A percentile compares a stretch with the other conserved stretches of the same genome.
Evolutionary conservation across 2,888 invertebrate genomes (phyloP).

Genomic region (Temnothorax ravouxi): DNA sequence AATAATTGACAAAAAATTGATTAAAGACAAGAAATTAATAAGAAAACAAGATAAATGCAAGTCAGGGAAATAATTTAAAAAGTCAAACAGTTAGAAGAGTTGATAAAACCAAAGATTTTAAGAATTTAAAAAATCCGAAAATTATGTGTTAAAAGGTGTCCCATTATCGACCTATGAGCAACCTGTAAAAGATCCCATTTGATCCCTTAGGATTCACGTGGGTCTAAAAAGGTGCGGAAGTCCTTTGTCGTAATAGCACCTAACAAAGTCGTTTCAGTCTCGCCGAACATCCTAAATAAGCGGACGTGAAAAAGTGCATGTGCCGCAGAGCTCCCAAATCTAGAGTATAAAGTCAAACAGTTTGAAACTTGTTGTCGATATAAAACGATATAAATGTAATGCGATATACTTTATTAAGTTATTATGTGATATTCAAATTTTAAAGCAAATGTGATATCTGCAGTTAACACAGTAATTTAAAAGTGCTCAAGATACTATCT

Average conservation of each 20-base stretch:
- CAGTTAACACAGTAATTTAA: not conserved
- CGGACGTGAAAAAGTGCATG: not conserved
- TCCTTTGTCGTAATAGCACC: not conserved
- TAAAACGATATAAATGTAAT: not conserved
- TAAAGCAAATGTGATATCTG: not conserved
- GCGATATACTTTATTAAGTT: not conserved
- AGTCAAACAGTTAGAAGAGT: not conserved
- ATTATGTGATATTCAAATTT: not conserved
- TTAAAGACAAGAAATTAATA: not conserved
- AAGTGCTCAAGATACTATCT: not conserved
- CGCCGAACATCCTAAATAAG: not conserved
- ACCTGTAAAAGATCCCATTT: not conserved
- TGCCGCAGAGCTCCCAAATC: not conserved
- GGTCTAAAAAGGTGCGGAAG: not conserved
- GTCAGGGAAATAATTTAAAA: not conserved
- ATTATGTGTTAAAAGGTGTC: not conserved
- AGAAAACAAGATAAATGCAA: not conserved
- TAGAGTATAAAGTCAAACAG: not conserved
- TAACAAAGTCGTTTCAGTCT: not conserved
- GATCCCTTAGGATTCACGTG: not conserved
- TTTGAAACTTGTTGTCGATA: not conserved
- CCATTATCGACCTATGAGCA: not conserved
- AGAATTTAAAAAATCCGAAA: not conserved
- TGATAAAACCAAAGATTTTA: not conserved
- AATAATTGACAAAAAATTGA: not conserved